Evolutionary conservation across 2,888 invertebrate species (phyloP).

Genomic region (Alentia gelatinosa): DNA sequence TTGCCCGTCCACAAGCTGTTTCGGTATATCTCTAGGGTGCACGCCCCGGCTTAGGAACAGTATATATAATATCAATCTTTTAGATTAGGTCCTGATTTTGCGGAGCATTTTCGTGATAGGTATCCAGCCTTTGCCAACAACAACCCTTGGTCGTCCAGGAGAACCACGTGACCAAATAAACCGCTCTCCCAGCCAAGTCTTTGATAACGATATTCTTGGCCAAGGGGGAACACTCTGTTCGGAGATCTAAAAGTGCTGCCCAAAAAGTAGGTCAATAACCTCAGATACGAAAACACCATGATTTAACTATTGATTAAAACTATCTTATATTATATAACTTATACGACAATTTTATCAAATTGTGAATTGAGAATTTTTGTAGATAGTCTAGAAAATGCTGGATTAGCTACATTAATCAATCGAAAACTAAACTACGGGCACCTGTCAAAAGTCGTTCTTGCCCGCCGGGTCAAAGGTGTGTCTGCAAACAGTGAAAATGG

Average conservation of each 20-base stretch:
- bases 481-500: too few species aligned
- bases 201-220: neutral
- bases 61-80: too few species aligned
- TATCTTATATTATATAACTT: too few species aligned
- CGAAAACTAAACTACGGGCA: too few species aligned
- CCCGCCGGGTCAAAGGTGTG: too few species aligned
- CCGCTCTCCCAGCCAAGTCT: neutral
- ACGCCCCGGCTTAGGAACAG: neutral
- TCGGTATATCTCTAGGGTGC: neutral
- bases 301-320: neutral
- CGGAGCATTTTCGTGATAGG: neutral
- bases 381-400: too few species aligned
- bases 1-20: neutral
- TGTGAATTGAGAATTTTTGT: too few species aligned
- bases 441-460: too few species aligned
- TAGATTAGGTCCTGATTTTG: neutral
- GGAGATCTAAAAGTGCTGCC: neutral
- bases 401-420: too few species aligned
- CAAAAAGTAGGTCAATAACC: neutral
- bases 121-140: conserved; percentile 35
- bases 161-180: conserved; percentile 54
- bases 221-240: neutral
- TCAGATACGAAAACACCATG: neutral
- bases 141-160: conserved; percentile 54
- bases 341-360: too few species aligned